phyloP scores from a whole-genome alignment of 2,113 vertebrate genomes.

The Macaca mulatta region DNA sequence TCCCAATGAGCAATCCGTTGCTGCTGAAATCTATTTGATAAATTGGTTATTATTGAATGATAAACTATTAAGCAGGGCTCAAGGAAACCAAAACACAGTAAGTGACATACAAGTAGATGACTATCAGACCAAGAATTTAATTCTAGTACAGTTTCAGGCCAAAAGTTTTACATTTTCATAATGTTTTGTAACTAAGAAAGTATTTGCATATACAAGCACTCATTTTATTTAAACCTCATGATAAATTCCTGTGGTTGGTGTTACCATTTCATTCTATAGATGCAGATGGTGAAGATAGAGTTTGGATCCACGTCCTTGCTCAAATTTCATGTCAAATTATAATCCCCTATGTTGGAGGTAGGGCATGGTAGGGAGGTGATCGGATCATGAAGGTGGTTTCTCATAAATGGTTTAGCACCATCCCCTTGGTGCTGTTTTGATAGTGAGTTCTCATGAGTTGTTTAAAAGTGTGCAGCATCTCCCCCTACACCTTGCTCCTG shows the following conservation, averaged over 20 bases:
- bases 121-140: background rate
- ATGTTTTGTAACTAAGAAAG: background rate
- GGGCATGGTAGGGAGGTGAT: no score
- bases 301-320: no score
- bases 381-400: no score
- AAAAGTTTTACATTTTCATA: background rate
- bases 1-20: background rate
- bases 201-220: background rate
- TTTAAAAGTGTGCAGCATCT: no score
- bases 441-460: no score
- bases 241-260: background rate
- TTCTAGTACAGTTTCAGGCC: background rate
- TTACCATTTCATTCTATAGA: background rate
- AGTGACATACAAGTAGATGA: background rate
- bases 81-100: background rate
- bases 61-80: background rate
- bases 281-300: background rate
- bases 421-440: no score
- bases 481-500: no score
- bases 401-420: no score
- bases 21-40: constrained; percentile 12
- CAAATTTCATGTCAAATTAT: no score
- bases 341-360: no score
- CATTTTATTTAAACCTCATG: background rate
- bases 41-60: background rate